These are phyloP conservation scores for Mastomys natalensis DNA, from an alignment of 2,113 vertebrate species.

Conservation along the genomic window DNA sequence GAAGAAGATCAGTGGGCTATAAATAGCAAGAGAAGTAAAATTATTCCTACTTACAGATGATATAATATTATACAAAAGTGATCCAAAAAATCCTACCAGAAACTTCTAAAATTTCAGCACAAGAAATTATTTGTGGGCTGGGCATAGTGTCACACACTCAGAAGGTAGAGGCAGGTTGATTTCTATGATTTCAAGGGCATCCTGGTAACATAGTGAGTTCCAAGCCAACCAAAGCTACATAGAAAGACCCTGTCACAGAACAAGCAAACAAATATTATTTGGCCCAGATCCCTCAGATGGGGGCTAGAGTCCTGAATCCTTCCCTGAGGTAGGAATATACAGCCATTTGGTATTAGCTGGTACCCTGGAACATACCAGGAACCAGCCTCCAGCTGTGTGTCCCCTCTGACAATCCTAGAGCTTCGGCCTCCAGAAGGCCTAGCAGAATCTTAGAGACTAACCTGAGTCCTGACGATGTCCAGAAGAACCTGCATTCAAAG, in stretches of 20 bases:
- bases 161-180: background rate
- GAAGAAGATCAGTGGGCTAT: background rate
- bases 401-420: slow-evolving; percentile 83
- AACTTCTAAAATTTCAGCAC: background rate
- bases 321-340: slow-evolving; percentile 93
- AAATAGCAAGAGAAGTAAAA: background rate
- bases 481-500: slow-evolving; percentile 98
- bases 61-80: background rate
- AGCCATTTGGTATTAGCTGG: slow-evolving; percentile 85
- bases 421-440: slow-evolving; percentile 85
- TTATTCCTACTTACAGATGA: background rate
- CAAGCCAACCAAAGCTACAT: background rate
- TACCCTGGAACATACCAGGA: slow-evolving; percentile 86
- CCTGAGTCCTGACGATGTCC: slow-evolving; percentile 91
- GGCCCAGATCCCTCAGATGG: slow-evolving; percentile 86
- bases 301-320: slow-evolving; percentile 93
- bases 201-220: background rate
- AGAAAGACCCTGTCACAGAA: background rate
- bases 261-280: background rate
- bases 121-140: background rate
- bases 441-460: slow-evolving; percentile 93
- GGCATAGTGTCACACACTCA: background rate
- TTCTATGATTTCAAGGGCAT: background rate
- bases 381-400: slow-evolving; percentile 90
- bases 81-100: background rate